Conservation (phyloP, 2,888 invertebrate genomes). For the Metopia argyrocephala region DNA sequence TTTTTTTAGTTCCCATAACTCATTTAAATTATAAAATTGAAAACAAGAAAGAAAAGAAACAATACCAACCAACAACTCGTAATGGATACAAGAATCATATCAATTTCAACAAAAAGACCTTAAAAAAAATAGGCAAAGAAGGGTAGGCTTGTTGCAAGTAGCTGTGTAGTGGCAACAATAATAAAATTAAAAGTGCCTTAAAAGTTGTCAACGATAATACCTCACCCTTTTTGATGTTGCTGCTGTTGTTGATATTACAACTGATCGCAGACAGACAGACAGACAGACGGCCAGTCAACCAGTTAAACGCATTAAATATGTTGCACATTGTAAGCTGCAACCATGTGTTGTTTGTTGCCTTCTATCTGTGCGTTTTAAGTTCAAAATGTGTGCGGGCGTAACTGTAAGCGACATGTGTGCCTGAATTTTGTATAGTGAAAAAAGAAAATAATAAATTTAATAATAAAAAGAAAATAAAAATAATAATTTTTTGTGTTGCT, state of each 20-base stretch:
- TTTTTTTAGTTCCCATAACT: conserved; percentile 47
- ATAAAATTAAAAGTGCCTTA: conserved; percentile 20
- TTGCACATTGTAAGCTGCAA: no score
- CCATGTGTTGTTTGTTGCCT: no score
- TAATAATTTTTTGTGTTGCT: conserved; percentile 12
- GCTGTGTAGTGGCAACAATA: not conserved
- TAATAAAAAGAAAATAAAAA: conserved; percentile 20
- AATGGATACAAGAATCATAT: not conserved
- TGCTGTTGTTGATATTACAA: not conserved
- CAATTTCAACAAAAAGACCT: conserved; percentile 4
- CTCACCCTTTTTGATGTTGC: conserved; percentile 9
- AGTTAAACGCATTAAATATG: not conserved
- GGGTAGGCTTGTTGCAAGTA: conserved; percentile 2
- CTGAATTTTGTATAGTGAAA: conserved; percentile 14
- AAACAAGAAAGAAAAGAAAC: not conserved
- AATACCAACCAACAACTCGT: not conserved
- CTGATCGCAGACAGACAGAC: not conserved
- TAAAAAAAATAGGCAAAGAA: not conserved
- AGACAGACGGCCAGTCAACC: not conserved
- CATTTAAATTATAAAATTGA: conserved; percentile 6
- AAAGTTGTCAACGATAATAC: conserved; percentile 51
- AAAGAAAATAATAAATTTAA: conserved; percentile 12
- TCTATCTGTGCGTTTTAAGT: conserved; percentile 11
- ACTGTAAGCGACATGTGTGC: conserved; percentile 54
- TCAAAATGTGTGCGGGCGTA: conserved; percentile 56